Base-by-base conservation (phyloP, 2,113 vertebrate species). In the Sceloporus tristichus region DNA sequence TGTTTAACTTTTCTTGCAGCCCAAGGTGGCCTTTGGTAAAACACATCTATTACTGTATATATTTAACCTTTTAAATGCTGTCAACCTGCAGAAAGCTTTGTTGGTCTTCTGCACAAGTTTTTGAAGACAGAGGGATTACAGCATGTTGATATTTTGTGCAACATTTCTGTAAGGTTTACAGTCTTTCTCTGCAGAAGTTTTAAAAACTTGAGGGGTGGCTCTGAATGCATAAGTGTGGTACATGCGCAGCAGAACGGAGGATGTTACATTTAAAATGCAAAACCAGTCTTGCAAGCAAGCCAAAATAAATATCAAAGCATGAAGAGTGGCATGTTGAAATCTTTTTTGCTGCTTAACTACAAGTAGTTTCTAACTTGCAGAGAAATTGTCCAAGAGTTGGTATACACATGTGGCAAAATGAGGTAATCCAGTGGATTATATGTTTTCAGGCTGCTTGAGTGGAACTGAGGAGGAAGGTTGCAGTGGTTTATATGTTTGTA, bases 81-180 rank as follows among this genome's bases (percentile, higher is more conserved):
- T 84, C 88, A 86, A 90, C 87, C 90, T 82, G 77, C 34, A 84
- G 91, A 85, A 92, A 86, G 85, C 84, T 90, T 79, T 73, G 91
- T 84, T 86, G 23, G 53, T 9, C 9, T 38, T 81, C 18, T 23
- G n/a, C n/a, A 11, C 13, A 29, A 48, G 23, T 25, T 19, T 66
- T 42, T 27, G 38, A 82, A 66, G 80, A 7, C 13, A 23, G n/a
- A 38, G 54, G 3, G 8, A 21, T 66, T 68, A n/a, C 29, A 13
- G 10, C 1, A 3, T 16, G 27, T 48, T 48, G 2, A 16, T 29
- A 14, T 62, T 38, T 3, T 70, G 40, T 29, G 25, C 3, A 23
- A n/a, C 5, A 6, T 19, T 5, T 48, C 81, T 48, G 25, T 56
- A 21, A 29, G 2, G 40, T 14, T 70, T 48, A 25, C 65, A 40